Percentiles rank a stretch among this genome's conserved stretches.
Evolutionary conservation across 2,888 invertebrate genomes (phyloP).

Genomic region (Lepas anatifera): DNA sequence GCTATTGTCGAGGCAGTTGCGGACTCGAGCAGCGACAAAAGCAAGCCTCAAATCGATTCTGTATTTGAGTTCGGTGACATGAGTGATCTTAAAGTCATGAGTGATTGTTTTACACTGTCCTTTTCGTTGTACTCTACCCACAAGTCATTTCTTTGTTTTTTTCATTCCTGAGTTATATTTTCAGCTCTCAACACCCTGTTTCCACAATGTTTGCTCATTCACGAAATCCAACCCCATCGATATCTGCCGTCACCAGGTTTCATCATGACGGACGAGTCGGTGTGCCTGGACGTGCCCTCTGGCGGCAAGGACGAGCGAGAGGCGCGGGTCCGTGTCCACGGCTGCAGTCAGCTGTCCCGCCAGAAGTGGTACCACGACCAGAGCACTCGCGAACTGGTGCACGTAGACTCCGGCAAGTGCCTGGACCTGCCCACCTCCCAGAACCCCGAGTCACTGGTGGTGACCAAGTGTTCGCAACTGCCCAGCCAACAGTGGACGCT

Average conservation of each 20-base stretch:
- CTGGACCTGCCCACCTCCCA: slow-evolving; percentile 41
- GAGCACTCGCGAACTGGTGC: slow-evolving; percentile 36
- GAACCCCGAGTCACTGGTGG: slow-evolving; percentile 36
- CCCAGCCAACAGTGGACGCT: background rate
- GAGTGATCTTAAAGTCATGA: too few species aligned
- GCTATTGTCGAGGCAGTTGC: too few species aligned
- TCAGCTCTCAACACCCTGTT: too few species aligned
- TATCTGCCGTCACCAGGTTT: slow-evolving; percentile 36
- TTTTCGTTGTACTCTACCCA: too few species aligned
- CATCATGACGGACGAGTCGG: slow-evolving; percentile 75
- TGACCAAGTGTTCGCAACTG: background rate
- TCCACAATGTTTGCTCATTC: too few species aligned
- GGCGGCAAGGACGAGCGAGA: slow-evolving; percentile 37
- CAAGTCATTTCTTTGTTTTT: too few species aligned
- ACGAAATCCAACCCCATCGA: too few species aligned
- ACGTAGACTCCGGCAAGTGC: slow-evolving; percentile 45
- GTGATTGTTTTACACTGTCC: too few species aligned
- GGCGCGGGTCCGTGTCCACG: slow-evolving; percentile 50
- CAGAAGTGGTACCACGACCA: slow-evolving; percentile 55
- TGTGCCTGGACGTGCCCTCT: slow-evolving; percentile 64
- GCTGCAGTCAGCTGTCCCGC: slow-evolving; percentile 51
- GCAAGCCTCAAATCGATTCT: too few species aligned
- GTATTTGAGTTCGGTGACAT: too few species aligned
- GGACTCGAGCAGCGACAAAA: too few species aligned
- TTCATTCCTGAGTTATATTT: too few species aligned